Percentiles rank a stretch among this genome's conserved stretches.
Conservation (phyloP, 64 coral and sea anemone species). For the Platygyra sinensis region DNA sequence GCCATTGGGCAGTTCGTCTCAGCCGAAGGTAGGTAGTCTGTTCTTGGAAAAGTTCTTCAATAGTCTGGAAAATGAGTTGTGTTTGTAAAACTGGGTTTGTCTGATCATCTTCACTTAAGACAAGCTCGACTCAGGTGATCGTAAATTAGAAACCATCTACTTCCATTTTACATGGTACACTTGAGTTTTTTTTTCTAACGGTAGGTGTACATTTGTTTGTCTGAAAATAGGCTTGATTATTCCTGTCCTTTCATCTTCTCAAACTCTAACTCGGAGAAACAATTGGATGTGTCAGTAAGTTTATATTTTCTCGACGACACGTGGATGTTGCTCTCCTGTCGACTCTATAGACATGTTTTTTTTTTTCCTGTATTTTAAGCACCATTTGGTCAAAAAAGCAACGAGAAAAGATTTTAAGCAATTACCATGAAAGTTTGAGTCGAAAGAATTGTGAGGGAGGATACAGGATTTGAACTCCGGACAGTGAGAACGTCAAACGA, state of each 20-base stretch:
- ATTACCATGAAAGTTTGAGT: not conserved
- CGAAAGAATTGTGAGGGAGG: not conserved
- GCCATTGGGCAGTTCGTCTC: constrained; percentile 98
- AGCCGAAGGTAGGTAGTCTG: constrained; percentile 68
- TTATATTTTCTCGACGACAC: not conserved
- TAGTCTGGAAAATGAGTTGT: too few relatives aligned
- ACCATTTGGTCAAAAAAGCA: not conserved
- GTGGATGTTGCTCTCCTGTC: not conserved
- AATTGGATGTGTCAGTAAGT: not conserved
- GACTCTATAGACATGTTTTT: not conserved
- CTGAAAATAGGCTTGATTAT: too few relatives aligned
- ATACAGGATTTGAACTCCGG: not conserved
- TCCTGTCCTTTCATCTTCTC: not conserved
- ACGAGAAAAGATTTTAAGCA: not conserved
- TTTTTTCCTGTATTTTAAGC: not conserved
- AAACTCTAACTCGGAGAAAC: not conserved
- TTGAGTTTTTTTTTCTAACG: too few relatives aligned
- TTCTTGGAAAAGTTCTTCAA: not conserved
- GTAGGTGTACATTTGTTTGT: too few relatives aligned
- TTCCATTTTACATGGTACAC: too few relatives aligned
- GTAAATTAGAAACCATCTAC: too few relatives aligned
- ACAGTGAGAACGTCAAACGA: not conserved
- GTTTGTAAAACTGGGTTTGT: too few relatives aligned
- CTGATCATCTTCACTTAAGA: too few relatives aligned
- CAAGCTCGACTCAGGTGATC: too few relatives aligned